A percentile compares a stretch with the other conserved stretches of the same genome.
Conservation (phyloP, 2,888 invertebrate species). For the Neria commutata region DNA sequence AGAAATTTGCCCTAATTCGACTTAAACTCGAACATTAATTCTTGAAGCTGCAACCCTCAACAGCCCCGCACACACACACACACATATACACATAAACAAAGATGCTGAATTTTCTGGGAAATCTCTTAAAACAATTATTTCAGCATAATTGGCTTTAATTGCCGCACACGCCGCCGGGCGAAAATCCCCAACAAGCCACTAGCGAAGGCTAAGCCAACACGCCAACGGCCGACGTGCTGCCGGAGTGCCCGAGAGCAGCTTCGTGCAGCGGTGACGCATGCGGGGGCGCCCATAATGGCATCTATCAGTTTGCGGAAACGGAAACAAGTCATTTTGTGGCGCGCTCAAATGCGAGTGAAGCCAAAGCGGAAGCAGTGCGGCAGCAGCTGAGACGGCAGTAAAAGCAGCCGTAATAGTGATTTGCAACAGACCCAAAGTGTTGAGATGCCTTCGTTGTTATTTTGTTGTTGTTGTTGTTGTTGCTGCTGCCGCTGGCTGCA, state of each 20-base stretch:
- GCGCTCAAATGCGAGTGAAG: constrained; percentile 39
- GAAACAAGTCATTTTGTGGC: constrained; percentile 58
- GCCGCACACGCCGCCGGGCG: constrained; percentile 27
- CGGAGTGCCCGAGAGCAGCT: too few relatives aligned
- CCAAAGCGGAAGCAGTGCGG: background rate
- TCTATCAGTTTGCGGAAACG: constrained; percentile 55
- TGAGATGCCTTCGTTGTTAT: background rate
- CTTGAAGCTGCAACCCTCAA: too few relatives aligned
- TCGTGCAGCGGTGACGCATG: background rate
- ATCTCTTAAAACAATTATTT: constrained; percentile 54
- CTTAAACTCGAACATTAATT: too few relatives aligned
- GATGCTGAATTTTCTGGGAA: too few relatives aligned
- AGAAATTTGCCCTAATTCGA: too few relatives aligned
- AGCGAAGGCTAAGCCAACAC: background rate
- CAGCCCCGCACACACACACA: too few relatives aligned
- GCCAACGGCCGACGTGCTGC: background rate
- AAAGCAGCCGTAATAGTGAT: background rate
- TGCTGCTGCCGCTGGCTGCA: background rate
- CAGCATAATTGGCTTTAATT: constrained; percentile 59
- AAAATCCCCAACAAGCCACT: background rate
- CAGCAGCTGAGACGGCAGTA: background rate
- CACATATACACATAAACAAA: too few relatives aligned
- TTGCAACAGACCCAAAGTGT: constrained; percentile 4
- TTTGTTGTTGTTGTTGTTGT: background rate
- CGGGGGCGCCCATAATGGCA: constrained; percentile 49